Percentiles rank a stretch among this genome's conserved stretches.
phyloP scores from a whole-genome alignment of 92 coral and sea anemone species.

The Porites evermanni region DNA sequence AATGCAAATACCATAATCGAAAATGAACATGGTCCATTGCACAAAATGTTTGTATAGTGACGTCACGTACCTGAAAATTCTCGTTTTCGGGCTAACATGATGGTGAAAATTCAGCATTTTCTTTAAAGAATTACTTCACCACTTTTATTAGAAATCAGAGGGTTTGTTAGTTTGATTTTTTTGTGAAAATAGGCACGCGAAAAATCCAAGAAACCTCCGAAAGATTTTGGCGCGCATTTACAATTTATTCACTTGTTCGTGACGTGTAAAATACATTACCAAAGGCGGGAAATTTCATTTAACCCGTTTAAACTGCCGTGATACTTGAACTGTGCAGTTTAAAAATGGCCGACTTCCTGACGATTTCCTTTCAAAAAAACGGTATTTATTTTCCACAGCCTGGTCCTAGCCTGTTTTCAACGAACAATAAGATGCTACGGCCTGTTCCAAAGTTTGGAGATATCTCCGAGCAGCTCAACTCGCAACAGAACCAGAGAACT shows the following conservation, averaged over 20 bases:
- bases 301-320: constrained; percentile 41
- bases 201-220: neutral
- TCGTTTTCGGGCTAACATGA: neutral
- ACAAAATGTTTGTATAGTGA: neutral
- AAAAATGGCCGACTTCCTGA: constrained; percentile 98
- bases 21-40: neutral
- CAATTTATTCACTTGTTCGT: constrained; percentile 41
- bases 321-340: constrained; percentile 56
- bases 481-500: constrained; percentile 72
- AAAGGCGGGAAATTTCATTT: constrained; percentile 88
- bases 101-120: neutral
- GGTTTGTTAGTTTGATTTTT: neutral
- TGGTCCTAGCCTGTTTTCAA: constrained; percentile 73
- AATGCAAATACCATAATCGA: constrained; percentile 10
- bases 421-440: constrained; percentile 71
- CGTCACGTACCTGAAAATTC: constrained; percentile 37
- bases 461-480: constrained; percentile 55
- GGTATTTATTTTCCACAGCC: constrained; percentile 90
- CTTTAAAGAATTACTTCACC: neutral
- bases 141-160: neutral
- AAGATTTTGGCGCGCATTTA: constrained; percentile 44
- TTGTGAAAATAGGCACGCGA: neutral
- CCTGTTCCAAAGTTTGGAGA: constrained; percentile 76
- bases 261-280: constrained; percentile 66
- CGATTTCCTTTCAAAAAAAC: constrained; percentile 88